phyloP scores from a whole-genome alignment of 2,113 vertebrate species.

The Thinocorus orbignyianus region DNA sequence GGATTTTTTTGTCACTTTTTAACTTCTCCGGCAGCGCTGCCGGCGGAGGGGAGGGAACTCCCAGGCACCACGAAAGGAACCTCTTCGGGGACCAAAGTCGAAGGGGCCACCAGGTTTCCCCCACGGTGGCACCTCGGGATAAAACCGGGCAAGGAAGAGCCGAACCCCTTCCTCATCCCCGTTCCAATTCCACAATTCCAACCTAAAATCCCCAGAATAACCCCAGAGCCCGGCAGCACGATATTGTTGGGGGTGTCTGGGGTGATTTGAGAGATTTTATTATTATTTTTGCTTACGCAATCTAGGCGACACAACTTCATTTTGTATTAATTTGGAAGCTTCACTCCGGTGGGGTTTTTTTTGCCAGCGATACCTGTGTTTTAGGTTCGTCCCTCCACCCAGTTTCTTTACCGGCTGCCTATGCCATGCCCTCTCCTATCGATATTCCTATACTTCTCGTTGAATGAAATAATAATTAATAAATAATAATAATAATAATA shows the following conservation, averaged over 20 bases:
- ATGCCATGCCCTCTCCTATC: not conserved
- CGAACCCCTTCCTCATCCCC: not conserved
- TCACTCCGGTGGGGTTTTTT: not conserved
- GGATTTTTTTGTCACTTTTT: constrained; percentile 45
- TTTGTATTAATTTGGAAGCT: not conserved
- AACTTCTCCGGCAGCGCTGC: not conserved
- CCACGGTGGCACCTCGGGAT: not conserved
- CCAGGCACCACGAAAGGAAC: not conserved
- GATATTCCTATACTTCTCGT: not conserved
- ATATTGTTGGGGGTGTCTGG: not conserved
- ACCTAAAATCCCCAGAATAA: not conserved
- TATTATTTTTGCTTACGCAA: not conserved
- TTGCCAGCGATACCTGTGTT: not conserved
- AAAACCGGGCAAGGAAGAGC: not conserved
- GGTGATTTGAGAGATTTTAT: not conserved
- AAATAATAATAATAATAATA: not conserved
- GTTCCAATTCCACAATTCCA: not conserved
- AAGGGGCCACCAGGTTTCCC: not conserved
- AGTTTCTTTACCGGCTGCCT: not conserved
- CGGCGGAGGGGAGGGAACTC: not conserved
- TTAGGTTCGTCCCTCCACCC: not conserved
- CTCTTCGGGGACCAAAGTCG: constrained; percentile 54
- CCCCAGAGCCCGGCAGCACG: not conserved
- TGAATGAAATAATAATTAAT: not conserved
- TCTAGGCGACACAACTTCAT: not conserved